phyloP scores from a whole-genome alignment of 2,113 vertebrate genomes.

The Okapia johnstoni region DNA sequence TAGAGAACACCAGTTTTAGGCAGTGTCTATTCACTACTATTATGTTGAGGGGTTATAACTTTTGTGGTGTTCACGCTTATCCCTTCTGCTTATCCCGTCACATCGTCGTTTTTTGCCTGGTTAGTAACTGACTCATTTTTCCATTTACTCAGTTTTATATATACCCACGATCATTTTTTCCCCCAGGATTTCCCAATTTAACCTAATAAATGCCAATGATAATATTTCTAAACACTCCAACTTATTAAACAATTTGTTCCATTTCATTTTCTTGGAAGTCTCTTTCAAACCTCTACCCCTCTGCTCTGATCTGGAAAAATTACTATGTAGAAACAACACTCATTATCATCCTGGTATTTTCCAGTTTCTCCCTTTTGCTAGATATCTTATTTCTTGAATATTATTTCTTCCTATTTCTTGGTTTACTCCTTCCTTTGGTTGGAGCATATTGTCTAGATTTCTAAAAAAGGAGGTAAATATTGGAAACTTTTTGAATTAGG shows the following conservation, averaged over 20 bases:
- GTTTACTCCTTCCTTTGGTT: not conserved
- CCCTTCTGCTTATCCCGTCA: not conserved
- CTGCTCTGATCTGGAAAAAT: not conserved
- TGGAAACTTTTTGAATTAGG: not conserved
- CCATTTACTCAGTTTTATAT: not conserved
- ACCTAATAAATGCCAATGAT: not conserved
- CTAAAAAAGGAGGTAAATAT: not conserved
- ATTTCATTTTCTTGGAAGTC: not conserved
- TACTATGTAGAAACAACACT: not conserved
- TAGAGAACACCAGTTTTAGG: not conserved
- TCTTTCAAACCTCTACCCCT: not conserved
- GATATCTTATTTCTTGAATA: not conserved
- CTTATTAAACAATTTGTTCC: not conserved
- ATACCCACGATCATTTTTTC: not conserved
- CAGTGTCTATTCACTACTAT: not conserved
- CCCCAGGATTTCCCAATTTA: not conserved
- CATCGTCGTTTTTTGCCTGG: not conserved
- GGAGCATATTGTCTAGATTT: not conserved
- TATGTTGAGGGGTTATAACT: not conserved
- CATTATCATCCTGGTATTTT: not conserved
- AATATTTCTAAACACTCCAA: not conserved
- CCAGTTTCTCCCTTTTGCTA: not conserved
- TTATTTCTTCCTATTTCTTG: not conserved
- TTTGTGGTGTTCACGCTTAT: not conserved
- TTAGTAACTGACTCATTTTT: not conserved